Evolutionary conservation across 2,113 vertebrate genomes (phyloP), one percentile per base, ranked within the genome.

Genomic region (Marcusenius ussheri): DNA sequence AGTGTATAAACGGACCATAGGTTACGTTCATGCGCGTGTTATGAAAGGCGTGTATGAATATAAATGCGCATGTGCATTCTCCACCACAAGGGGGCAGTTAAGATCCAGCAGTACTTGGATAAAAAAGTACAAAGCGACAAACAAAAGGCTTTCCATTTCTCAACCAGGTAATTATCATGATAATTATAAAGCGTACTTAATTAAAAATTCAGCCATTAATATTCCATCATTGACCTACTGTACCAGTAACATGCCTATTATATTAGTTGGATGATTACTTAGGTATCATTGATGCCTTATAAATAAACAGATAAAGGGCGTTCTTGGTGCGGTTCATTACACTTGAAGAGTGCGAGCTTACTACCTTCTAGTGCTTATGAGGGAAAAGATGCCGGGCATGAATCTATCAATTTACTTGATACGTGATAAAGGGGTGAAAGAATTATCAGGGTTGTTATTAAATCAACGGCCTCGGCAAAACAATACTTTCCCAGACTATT

Each of bases 1-100:
- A n/a, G 27, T 66, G 31, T 24, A 46, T 66, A 88, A 66, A 88
- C 19, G 24, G 39, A 88, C 42, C 56, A 46, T 45, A 87, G 46
- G 35, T 42, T 35, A 35, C n/a, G 24, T 35, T 56, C 51, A 31
- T 17, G 3, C 8, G 27, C 21, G 24, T 51, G 15, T 50, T n/a
- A 46, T 83, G 39, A 83, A 83, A 45, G 47, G 3, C n/a, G 0
- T 11, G 53, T 39, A 56, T n/a, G 42, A 70, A 70, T 70, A 24
- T n/a, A 84, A 85, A 47, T 49, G 42, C 42, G 62, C 8, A 17
- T 27, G 24, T 27, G 88, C 56, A 1, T 27, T 88, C 0, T 88
- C 70, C 70, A 8, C 93, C 95, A 95, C 94, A 91, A 89, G 95
- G 88, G 93, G 94, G 93, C 94, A 95, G 94, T 94, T 93, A 24